phyloP scores from a whole-genome alignment of 2,888 invertebrate genomes.

The Peribatodes rhomboidaria region DNA sequence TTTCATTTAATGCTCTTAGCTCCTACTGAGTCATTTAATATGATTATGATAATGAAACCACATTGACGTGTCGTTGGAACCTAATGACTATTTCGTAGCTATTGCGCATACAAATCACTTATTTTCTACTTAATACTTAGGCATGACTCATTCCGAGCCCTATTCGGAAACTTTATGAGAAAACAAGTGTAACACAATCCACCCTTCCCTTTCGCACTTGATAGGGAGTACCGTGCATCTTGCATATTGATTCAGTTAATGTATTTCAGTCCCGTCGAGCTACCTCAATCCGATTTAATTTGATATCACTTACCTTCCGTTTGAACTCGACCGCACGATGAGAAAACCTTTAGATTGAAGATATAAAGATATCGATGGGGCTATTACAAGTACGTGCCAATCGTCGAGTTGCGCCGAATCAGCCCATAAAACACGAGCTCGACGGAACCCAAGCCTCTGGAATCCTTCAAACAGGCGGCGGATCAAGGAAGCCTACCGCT shows the following conservation, averaged over 20 bases:
- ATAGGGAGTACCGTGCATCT: not conserved
- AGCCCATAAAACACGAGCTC: conserved; percentile 63
- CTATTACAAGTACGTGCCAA: conserved; percentile 72
- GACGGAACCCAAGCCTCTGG: conserved; percentile 53
- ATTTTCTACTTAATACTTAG: too few species aligned
- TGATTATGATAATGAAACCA: too few species aligned
- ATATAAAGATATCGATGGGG: conserved; percentile 64
- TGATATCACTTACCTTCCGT: conserved; percentile 37
- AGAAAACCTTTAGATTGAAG: conserved; percentile 42
- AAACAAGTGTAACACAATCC: not conserved
- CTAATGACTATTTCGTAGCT: too few species aligned
- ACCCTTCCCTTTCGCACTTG: not conserved
- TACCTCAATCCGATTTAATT: conserved; percentile 22
- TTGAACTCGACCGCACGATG: conserved; percentile 37
- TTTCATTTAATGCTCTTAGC: too few species aligned
- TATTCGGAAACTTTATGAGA: not conserved
- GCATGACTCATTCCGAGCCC: too few species aligned
- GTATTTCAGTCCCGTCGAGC: not conserved
- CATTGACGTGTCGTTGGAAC: too few species aligned
- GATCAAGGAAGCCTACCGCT: conserved; percentile 44
- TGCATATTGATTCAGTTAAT: conserved; percentile 8
- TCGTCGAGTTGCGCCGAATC: conserved; percentile 69
- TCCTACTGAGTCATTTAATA: too few species aligned
- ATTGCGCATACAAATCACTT: too few species aligned
- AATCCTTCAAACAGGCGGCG: conserved; percentile 60